Conservation (phyloP, 1,140 invertebrate genomes). For the Anoplolepis gracilipes region DNA sequence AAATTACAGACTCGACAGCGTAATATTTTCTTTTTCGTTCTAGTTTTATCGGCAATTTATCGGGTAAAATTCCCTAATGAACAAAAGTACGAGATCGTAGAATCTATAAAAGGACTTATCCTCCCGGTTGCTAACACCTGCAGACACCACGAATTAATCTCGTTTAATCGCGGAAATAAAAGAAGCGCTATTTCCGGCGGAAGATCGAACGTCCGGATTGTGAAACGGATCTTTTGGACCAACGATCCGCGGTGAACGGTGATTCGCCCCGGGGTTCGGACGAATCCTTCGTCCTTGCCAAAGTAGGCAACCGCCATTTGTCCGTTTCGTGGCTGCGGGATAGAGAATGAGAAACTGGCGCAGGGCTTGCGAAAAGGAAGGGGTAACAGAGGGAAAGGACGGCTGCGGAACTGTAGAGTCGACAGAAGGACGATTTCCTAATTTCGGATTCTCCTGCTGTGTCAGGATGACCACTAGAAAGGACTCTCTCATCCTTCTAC, state of each 20-base stretch:
- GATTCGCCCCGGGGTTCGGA: background rate
- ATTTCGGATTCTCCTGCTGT: constrained; percentile 39
- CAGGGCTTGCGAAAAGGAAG: background rate
- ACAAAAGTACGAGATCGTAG: constrained; percentile 25
- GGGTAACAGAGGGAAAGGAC: background rate
- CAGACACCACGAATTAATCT: constrained; percentile 49
- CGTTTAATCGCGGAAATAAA: constrained; percentile 51
- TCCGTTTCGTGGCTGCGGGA: constrained; percentile 6
- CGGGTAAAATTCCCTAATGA: constrained; percentile 30
- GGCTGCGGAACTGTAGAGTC: background rate
- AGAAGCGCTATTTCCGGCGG: background rate
- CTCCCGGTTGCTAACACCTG: constrained; percentile 15
- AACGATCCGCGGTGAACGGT: background rate
- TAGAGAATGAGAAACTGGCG: constrained; percentile 34
- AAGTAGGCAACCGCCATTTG: constrained; percentile 33
- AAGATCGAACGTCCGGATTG: constrained; percentile 39
- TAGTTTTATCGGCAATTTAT: constrained; percentile 14
- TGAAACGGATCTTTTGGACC: constrained; percentile 19
- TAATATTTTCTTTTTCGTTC: background rate
- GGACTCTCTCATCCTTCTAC: background rate
- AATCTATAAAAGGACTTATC: constrained; percentile 46
- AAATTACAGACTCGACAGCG: background rate
- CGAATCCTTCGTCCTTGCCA: constrained; percentile 50
- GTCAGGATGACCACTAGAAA: constrained; percentile 32
- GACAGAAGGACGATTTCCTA: constrained; percentile 38